phyloP scores from a whole-genome alignment of 2,113 vertebrate genomes.

The Oncorhynchus tshawytscha region DNA sequence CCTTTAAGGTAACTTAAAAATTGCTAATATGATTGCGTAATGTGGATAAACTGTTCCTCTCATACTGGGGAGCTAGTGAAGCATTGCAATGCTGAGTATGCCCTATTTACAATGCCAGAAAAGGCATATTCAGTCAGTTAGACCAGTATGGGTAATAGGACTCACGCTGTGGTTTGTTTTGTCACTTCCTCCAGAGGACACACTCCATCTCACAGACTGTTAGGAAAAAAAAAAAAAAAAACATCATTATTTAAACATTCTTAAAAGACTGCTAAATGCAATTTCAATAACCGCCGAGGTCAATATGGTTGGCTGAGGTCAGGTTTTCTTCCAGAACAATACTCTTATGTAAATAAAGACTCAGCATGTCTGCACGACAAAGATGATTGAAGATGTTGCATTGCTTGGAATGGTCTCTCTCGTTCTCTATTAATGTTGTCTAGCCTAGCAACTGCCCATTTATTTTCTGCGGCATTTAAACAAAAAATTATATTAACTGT shows the following conservation, averaged over 20 bases:
- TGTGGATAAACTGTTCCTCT: constrained; percentile 25
- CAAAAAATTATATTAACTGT: constrained; percentile 23
- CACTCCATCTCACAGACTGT: constrained; percentile 80
- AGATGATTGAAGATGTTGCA: neutral
- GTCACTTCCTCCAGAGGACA: constrained; percentile 84
- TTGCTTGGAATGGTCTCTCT: constrained; percentile 25
- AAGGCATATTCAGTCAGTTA: neutral
- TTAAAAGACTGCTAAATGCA: neutral
- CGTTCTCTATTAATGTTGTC: neutral
- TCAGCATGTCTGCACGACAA: neutral
- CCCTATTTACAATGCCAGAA: neutral
- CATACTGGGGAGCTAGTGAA: neutral
- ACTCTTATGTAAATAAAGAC: neutral
- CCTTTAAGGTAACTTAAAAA: constrained; percentile 4
- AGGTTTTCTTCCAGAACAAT: neutral
- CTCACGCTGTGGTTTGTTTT: constrained; percentile 82
- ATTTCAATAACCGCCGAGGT: constrained; percentile 18
- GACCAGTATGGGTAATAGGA: constrained; percentile 45
- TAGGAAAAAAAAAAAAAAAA: constrained; percentile 54
- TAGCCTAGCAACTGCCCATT: too few relatives aligned
- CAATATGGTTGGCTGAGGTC: constrained; percentile 4
- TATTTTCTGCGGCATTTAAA: constrained; percentile 6
- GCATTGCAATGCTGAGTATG: neutral
- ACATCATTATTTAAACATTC: constrained; percentile 59
- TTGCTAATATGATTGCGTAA: constrained; percentile 9